A percentile compares a stretch with the other conserved stretches of the same genome.
Conservation (phyloP, 1,140 invertebrate genomes). For the Temnothorax nylanderi region DNA sequence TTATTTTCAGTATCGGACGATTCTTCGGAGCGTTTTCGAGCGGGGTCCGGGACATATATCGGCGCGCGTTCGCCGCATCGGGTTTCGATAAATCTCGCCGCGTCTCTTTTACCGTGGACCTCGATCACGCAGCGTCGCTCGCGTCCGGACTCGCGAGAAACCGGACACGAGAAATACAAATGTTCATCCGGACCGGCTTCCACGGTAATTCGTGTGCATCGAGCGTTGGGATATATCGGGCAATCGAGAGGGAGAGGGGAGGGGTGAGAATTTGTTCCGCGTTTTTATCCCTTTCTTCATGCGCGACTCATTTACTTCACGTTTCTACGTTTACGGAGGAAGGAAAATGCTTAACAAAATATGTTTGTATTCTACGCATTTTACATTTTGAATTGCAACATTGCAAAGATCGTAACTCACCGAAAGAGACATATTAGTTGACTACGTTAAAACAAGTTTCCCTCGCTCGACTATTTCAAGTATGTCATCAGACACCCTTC, state of each 20-base stretch:
- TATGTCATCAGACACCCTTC: neutral
- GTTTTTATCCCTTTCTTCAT: too few relatives aligned
- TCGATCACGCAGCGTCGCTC: conserved; percentile 66
- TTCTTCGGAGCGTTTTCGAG: conserved; percentile 72
- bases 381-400: neutral
- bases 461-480: neutral
- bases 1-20: conserved; percentile 74
- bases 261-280: conserved; percentile 21
- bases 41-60: conserved; percentile 64
- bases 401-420: neutral
- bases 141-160: conserved; percentile 62
- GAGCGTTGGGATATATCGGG: conserved; percentile 34
- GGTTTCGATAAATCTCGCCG: conserved; percentile 73
- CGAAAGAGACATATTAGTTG: neutral
- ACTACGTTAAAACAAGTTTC: neutral
- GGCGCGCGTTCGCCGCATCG: conserved; percentile 68
- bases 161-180: conserved; percentile 66
- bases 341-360: neutral
- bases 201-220: conserved; percentile 68
- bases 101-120: conserved; percentile 67
- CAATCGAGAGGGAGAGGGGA: neutral
- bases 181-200: conserved; percentile 16
- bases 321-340: neutral
- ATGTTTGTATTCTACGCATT: neutral
- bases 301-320: neutral